Conservation (phyloP, 2,113 vertebrate genomes). For the Pionites leucogaster region DNA sequence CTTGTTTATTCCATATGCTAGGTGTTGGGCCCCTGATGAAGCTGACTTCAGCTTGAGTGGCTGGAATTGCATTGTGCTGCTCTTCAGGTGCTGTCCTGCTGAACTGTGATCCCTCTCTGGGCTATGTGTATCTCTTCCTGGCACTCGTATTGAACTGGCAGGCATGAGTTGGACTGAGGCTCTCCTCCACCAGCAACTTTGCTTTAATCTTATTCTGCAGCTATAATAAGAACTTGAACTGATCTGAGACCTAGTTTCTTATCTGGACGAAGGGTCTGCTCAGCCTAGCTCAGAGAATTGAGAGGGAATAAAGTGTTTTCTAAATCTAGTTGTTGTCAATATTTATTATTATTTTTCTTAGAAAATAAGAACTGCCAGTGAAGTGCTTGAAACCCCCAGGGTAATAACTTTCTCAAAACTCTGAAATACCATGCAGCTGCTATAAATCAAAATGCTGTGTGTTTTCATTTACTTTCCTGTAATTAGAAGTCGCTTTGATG, state of each 20-base stretch:
- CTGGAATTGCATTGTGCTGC: not conserved
- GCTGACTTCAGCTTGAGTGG: fast-evolving
- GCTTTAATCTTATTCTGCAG: not conserved
- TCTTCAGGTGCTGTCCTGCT: not conserved
- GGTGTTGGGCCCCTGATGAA: not conserved
- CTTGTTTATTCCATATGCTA: not conserved
- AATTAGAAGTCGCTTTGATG: constrained; percentile 39
- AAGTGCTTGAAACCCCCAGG: not conserved
- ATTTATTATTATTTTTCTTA: constrained; percentile 2
- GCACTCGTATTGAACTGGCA: not conserved
- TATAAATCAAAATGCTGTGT: constrained; percentile 38
- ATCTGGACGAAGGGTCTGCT: not conserved
- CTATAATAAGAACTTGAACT: not conserved
- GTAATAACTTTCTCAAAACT: constrained; percentile 30
- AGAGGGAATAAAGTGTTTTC: not conserved
- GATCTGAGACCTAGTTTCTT: not conserved
- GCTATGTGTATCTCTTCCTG: not conserved
- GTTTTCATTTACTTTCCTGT: constrained; percentile 12
- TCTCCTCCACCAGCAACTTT: fast-evolving
- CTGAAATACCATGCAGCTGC: not conserved
- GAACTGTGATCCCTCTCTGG: not conserved
- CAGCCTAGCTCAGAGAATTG: not conserved
- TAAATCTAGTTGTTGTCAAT: not conserved
- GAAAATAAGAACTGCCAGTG: not conserved
- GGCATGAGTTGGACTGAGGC: not conserved